Conservation (phyloP, 2,888 invertebrate species). For the Mythimna ferrago region DNA sequence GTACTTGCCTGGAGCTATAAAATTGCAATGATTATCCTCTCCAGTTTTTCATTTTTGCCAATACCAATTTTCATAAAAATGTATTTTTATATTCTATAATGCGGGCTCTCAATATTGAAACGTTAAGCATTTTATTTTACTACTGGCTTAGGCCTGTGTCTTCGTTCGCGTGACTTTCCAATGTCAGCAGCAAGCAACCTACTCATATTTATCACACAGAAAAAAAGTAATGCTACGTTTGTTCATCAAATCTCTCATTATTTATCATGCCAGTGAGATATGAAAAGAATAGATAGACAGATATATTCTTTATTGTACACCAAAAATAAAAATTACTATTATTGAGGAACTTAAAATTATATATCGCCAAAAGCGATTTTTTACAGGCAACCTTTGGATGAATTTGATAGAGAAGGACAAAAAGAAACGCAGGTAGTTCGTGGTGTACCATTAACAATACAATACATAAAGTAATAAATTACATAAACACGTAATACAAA, state of each 20-base stretch:
- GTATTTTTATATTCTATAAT: conserved; percentile 14
- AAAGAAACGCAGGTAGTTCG: too few relatives aligned
- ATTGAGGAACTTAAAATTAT: too few relatives aligned
- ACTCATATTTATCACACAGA: neutral
- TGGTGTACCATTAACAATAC: too few relatives aligned
- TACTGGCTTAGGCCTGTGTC: conserved; percentile 13
- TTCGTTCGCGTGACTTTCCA: conserved; percentile 11
- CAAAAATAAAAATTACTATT: too few relatives aligned
- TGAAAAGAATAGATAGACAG: too few relatives aligned
- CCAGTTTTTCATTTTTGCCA: conserved; percentile 19
- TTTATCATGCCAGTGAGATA: neutral
- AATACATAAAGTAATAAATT: too few relatives aligned
- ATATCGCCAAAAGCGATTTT: too few relatives aligned
- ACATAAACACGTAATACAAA: too few relatives aligned
- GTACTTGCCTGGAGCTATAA: conserved; percentile 30
- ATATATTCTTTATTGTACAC: too few relatives aligned
- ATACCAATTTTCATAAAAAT: conserved; percentile 14
- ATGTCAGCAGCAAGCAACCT: neutral
- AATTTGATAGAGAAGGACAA: too few relatives aligned
- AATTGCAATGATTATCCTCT: conserved; percentile 30
- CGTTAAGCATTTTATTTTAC: conserved; percentile 34
- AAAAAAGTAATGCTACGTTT: neutral
- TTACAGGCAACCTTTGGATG: too few relatives aligned
- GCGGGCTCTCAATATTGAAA: conserved; percentile 21
- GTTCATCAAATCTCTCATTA: neutral